These are phyloP conservation scores for Gambusia holbrooki DNA, from an alignment of 2,113 vertebrate species.

Conservation along the genomic window DNA sequence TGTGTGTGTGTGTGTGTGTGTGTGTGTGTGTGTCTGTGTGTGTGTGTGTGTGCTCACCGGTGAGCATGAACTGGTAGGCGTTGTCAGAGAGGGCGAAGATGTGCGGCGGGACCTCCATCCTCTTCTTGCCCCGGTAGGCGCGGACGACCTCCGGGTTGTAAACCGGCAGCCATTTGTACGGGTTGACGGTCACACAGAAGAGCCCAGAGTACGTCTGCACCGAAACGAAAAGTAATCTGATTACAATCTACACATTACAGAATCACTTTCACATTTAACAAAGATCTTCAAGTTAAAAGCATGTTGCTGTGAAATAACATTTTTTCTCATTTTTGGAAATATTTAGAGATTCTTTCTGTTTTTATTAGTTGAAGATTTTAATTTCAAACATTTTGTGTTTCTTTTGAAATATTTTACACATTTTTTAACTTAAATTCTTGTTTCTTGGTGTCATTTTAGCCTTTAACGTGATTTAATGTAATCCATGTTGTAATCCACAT, in stretches of 20 bases:
- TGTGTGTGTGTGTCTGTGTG: not conserved
- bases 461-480: too few relatives aligned
- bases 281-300: not conserved
- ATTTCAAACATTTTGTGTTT: not conserved
- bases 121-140: slow-evolving; percentile 85
- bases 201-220: slow-evolving; percentile 83
- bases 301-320: not conserved
- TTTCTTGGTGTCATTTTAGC: too few relatives aligned
- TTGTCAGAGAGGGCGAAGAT: slow-evolving; percentile 90
- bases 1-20: too few relatives aligned
- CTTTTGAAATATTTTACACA: too few relatives aligned
- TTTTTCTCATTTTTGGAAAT: not conserved
- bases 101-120: slow-evolving; percentile 87
- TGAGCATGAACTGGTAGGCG: slow-evolving; percentile 87
- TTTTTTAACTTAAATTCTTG: too few relatives aligned
- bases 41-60: slow-evolving; percentile 61
- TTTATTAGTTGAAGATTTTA: not conserved
- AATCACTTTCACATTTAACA: not conserved
- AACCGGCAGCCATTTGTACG: slow-evolving; percentile 84
- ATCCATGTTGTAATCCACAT: too few relatives aligned
- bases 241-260: not conserved
- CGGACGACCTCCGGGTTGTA: slow-evolving; percentile 82
- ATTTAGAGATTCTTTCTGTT: not conserved
- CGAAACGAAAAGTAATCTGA: not conserved
- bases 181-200: slow-evolving; percentile 74